phyloP scores from a whole-genome alignment of 1,140 invertebrate genomes.

The Rhopalosiphum padi region DNA sequence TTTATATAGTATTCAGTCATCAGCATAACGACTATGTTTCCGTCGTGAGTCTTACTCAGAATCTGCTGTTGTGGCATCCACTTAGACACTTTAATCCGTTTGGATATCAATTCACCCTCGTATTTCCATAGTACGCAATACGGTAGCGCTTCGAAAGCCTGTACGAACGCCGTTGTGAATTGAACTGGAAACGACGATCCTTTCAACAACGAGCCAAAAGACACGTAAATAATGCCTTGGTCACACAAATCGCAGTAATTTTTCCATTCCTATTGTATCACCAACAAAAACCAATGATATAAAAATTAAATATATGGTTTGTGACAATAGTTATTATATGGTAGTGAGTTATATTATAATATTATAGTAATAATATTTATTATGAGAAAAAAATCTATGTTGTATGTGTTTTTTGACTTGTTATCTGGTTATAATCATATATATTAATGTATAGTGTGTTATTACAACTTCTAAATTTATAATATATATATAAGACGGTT shows the following conservation, averaged over 20 bases:
- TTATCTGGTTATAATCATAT: no score
- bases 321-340: background rate
- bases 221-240: conserved; percentile 64
- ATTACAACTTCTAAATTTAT: no score
- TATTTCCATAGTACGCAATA: conserved; percentile 70
- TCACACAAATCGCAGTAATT: conserved; percentile 60
- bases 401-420: no score
- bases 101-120: conserved; percentile 66
- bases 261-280: conserved; percentile 58
- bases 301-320: background rate
- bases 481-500: no score
- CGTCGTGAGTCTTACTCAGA: conserved; percentile 65
- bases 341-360: background rate
- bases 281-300: background rate
- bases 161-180: conserved; percentile 60
- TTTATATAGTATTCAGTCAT: background rate
- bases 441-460: no score
- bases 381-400: no score
- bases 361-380: no score
- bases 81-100: conserved; percentile 69
- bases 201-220: conserved; percentile 63
- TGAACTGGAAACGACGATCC: conserved; percentile 61
- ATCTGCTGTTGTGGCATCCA: conserved; percentile 73
- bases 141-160: conserved; percentile 63
- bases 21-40: background rate